Conservation (phyloP, 2,888 invertebrate species). For the Brachypalpus laphriformis region DNA sequence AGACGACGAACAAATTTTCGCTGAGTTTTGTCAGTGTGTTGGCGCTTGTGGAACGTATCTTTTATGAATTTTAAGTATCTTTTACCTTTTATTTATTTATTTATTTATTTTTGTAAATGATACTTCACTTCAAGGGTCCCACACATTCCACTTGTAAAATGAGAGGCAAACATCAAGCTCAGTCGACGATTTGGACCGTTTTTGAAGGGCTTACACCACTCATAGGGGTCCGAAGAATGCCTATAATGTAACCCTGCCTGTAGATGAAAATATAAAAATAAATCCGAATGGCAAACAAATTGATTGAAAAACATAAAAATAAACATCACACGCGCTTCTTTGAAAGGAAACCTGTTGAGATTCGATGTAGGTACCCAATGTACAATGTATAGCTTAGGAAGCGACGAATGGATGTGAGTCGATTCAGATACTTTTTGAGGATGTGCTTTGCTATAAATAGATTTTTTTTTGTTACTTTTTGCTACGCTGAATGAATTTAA, state of each 20-base stretch:
- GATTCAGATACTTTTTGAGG: conserved; percentile 15
- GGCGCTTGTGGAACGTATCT: conserved; percentile 52
- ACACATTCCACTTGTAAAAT: background rate
- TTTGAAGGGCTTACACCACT: background rate
- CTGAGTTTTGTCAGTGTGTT: conserved; percentile 19
- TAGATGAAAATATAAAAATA: conserved; percentile 1
- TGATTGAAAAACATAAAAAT: conserved; percentile 35
- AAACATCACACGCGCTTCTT: conserved; percentile 26
- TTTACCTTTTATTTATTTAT: background rate
- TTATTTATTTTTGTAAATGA: background rate
- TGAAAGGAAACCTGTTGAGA: conserved; percentile 50
- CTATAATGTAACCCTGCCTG: background rate
- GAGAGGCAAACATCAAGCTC: background rate
- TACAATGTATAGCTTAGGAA: background rate
- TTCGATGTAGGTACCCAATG: background rate
- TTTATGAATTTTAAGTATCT: background rate
- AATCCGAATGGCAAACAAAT: conserved; percentile 9
- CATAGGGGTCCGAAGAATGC: background rate
- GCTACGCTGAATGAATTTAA: conserved; percentile 39
- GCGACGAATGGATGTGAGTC: background rate
- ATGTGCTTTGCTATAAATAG: conserved; percentile 9
- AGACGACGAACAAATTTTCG: conserved; percentile 23
- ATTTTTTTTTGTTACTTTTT: background rate
- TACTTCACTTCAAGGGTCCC: background rate
- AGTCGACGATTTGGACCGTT: background rate